These are phyloP conservation scores for Epinotia ramella DNA, from an alignment of 2,888 invertebrate species.

Conservation along the genomic window DNA sequence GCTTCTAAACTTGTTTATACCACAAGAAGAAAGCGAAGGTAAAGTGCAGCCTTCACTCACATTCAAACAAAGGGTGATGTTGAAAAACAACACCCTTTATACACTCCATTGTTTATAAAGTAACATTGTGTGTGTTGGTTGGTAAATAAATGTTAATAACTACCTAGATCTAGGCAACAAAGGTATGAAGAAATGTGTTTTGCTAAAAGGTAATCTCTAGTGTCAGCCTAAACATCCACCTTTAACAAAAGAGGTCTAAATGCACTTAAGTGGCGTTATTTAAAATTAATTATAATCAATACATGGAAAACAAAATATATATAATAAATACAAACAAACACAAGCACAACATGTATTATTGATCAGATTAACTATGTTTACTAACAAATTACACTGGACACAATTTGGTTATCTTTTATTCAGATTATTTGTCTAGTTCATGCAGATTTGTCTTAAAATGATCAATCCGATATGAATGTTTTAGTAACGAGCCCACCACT, in stretches of 20 bases:
- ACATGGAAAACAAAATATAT: no score
- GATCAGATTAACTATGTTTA: no score
- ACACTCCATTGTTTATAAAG: constrained; percentile 71
- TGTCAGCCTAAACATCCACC: constrained; percentile 28
- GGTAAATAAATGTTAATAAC: constrained; percentile 42
- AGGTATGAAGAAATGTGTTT: constrained; percentile 34
- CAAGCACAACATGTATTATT: no score
- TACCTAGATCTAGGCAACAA: constrained; percentile 30
- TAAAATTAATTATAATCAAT: not conserved
- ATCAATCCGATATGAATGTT: no score
- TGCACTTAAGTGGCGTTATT: constrained; percentile 18
- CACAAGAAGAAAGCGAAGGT: constrained; percentile 48
- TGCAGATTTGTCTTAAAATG: not conserved
- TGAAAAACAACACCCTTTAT: constrained; percentile 75
- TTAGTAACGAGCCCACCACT: no score
- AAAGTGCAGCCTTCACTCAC: constrained; percentile 48
- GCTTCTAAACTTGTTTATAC: constrained; percentile 20
- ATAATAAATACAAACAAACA: no score
- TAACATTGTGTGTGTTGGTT: constrained; percentile 67
- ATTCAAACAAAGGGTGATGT: constrained; percentile 66
- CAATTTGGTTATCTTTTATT: not conserved
- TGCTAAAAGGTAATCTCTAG: constrained; percentile 25
- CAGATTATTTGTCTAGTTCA: not conserved
- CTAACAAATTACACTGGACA: not conserved
- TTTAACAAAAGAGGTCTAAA: constrained; percentile 25